Percentiles rank a stretch among this genome's conserved stretches.
Evolutionary conservation across 1,140 invertebrate genomes (phyloP).

Genomic region (Catajapyx aquilonaris): DNA sequence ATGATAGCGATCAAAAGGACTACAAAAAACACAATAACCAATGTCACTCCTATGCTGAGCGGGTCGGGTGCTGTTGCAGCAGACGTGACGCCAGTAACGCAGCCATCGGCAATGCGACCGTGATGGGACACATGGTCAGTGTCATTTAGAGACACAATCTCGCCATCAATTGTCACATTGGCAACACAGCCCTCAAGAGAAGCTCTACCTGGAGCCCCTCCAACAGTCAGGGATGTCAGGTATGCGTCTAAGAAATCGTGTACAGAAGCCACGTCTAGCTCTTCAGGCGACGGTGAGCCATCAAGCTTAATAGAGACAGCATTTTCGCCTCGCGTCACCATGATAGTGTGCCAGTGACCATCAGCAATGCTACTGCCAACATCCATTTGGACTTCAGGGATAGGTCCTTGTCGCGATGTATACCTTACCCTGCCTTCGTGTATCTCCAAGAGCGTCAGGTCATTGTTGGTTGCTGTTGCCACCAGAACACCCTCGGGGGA

Average conservation of each 20-base stretch:
- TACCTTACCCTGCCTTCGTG: slow-evolving; percentile 47
- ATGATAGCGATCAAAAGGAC: slow-evolving; percentile 69
- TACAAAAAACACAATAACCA: slow-evolving; percentile 86
- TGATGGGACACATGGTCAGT: slow-evolving; percentile 41
- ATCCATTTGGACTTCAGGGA: too few relatives aligned
- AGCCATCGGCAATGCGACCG: slow-evolving; percentile 20
- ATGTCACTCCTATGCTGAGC: slow-evolving; percentile 67
- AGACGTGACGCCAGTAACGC: slow-evolving; percentile 35
- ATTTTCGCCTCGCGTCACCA: slow-evolving; percentile 35
- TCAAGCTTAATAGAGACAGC: slow-evolving; percentile 35
- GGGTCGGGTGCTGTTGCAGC: slow-evolving; percentile 54
- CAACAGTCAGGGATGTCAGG: slow-evolving; percentile 51
- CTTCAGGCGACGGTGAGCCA: slow-evolving; percentile 46
- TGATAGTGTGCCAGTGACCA: slow-evolving; percentile 70
- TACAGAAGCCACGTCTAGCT: slow-evolving; percentile 56
- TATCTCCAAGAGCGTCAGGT: slow-evolving; percentile 58
- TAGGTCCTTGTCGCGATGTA: too few relatives aligned
- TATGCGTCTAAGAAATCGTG: slow-evolving; percentile 85
- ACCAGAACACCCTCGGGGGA: slow-evolving; percentile 53
- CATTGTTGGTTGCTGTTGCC: slow-evolving; percentile 64
- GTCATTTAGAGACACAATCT: slow-evolving; percentile 71
- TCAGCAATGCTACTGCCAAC: too few relatives aligned
- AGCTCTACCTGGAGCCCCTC: slow-evolving; percentile 36
- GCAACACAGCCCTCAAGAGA: slow-evolving; percentile 73
- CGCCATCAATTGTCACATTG: slow-evolving; percentile 71